phyloP scores from a whole-genome alignment of 2,888 invertebrate genomes.

The Campoplex nolae region DNA sequence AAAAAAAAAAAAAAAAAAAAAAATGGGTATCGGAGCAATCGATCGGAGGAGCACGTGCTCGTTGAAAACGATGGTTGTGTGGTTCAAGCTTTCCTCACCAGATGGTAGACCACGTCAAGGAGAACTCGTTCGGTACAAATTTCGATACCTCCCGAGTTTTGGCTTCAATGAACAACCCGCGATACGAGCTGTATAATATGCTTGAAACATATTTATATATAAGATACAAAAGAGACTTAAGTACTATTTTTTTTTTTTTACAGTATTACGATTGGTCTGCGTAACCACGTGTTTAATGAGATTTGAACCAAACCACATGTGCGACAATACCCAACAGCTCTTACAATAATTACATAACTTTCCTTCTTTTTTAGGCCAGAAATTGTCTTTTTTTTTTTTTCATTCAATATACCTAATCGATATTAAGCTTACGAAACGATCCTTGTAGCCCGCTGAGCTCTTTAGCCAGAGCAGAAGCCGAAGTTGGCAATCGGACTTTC shows the following conservation, averaged over 20 bases:
- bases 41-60: constrained; percentile 57
- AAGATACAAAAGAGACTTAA: neutral
- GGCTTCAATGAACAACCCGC: neutral
- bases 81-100: constrained; percentile 46
- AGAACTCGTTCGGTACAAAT: constrained; percentile 2
- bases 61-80: neutral
- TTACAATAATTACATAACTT: constrained; percentile 3
- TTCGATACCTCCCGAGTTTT: constrained; percentile 18
- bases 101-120: constrained; percentile 52
- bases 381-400: neutral
- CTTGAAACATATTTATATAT: neutral
- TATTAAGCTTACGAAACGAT: constrained; percentile 81
- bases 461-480: constrained; percentile 73
- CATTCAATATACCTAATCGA: constrained; percentile 74
- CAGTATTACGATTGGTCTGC: neutral
- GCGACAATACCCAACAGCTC: neutral
- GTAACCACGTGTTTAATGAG: constrained; percentile 1
- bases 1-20: neutral
- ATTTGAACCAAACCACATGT: constrained; percentile 22
- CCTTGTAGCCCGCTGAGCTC: constrained; percentile 81
- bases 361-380: neutral
- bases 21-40: constrained; percentile 35
- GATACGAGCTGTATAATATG: neutral
- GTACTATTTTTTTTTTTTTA: constrained; percentile 10
- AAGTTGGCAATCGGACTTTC: constrained; percentile 75